Conservation (phyloP, 2,888 invertebrate genomes). For the Brachycybe producta region DNA sequence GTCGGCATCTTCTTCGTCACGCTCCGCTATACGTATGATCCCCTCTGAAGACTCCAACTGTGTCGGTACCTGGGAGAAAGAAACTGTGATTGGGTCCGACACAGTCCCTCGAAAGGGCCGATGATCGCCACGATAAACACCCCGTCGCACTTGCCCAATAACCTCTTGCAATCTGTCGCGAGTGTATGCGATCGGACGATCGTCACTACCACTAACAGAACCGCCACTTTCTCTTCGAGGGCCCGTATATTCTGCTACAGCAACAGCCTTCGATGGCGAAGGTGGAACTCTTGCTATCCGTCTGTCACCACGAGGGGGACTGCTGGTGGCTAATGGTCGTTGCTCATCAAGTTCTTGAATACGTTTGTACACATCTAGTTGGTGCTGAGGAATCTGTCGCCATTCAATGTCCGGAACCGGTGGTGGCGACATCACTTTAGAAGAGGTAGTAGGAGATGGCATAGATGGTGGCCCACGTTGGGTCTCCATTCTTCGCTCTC, state of each 20-base stretch:
- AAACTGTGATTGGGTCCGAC: slow-evolving; percentile 22
- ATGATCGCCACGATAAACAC: slow-evolving; percentile 16
- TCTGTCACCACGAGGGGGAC: slow-evolving; percentile 29
- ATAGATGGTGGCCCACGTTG: slow-evolving; percentile 6
- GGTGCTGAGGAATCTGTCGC: slow-evolving; percentile 13
- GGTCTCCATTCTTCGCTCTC: not conserved
- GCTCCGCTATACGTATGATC: not conserved
- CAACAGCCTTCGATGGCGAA: slow-evolving; percentile 28
- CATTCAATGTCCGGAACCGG: slow-evolving; percentile 13
- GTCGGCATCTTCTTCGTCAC: not conserved
- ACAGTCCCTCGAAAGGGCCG: slow-evolving; percentile 23
- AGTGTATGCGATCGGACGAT: slow-evolving; percentile 26
- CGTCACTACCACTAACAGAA: slow-evolving; percentile 14
- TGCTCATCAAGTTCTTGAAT: slow-evolving; percentile 14
- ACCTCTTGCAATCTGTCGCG: slow-evolving; percentile 28
- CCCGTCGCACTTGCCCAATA: slow-evolving; percentile 27
- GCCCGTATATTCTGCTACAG: slow-evolving; percentile 11
- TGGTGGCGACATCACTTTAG: no score
- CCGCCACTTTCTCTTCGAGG: slow-evolving; percentile 16
- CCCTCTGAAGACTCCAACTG: not conserved
- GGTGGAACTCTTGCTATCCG: slow-evolving; percentile 36
- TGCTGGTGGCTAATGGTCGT: slow-evolving; percentile 42
- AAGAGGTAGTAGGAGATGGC: no score
- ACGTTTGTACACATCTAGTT: slow-evolving; percentile 13
- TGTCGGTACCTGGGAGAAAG: slow-evolving; percentile 6